A percentile compares a stretch with the other conserved stretches of the same genome.
These are phyloP conservation scores for Eupithecia dodoneata DNA, from an alignment of 2,888 invertebrate species.

Conservation along the genomic window DNA sequence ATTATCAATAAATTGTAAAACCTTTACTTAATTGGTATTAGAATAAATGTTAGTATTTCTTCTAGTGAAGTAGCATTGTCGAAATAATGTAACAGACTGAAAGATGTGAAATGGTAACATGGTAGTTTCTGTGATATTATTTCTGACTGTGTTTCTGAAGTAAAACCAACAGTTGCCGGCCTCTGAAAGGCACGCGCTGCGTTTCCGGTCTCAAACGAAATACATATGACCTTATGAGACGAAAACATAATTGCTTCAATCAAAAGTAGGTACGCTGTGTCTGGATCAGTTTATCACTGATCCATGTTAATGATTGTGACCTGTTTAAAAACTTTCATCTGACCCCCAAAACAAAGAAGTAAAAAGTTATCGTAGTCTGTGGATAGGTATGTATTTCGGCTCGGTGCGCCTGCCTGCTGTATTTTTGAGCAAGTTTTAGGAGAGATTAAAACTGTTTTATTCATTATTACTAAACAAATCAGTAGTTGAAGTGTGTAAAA, in stretches of 20 bases:
- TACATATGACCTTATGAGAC: constrained; percentile 76
- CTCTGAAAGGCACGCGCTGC: constrained; percentile 75
- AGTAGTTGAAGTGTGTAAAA: too few species aligned
- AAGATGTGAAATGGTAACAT: not conserved
- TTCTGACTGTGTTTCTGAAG: constrained; percentile 24
- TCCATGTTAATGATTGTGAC: constrained; percentile 48
- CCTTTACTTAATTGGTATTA: not conserved
- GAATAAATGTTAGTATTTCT: not conserved
- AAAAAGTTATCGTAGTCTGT: too few species aligned
- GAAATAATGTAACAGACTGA: not conserved
- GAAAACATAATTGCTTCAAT: constrained; percentile 73
- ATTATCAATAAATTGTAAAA: not conserved
- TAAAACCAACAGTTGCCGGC: constrained; percentile 56
- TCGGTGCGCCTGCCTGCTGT: too few species aligned
- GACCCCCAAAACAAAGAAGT: not conserved
- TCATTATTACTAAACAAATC: too few species aligned
- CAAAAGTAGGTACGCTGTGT: constrained; percentile 54
- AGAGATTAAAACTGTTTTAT: too few species aligned
- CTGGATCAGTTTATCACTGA: constrained; percentile 42
- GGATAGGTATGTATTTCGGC: too few species aligned
- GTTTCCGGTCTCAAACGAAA: constrained; percentile 76
- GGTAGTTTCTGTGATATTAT: not conserved
- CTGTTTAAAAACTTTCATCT: constrained; percentile 24
- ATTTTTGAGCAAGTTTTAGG: too few species aligned
- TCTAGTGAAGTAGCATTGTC: not conserved